Evolutionary conservation across 1,140 invertebrate species (phyloP).

Genomic region (Helicoverpa armigera): DNA sequence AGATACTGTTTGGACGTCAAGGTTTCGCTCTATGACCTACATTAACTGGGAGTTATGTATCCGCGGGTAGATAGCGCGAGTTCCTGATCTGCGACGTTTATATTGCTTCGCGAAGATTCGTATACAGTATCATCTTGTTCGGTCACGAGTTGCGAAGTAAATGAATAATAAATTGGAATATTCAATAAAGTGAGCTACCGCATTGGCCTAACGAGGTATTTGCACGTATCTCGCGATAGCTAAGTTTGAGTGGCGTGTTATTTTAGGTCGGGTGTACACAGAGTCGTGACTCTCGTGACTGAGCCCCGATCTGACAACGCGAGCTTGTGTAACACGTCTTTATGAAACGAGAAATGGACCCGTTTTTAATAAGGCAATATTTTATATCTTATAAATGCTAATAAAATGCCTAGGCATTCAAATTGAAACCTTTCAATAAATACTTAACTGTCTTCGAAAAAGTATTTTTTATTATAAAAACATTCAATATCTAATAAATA

Average conservation of each 20-base stretch:
- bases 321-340: slow-evolving; percentile 55
- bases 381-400: neutral
- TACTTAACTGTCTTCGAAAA: too few relatives aligned
- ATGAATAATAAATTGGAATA: slow-evolving; percentile 50
- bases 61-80: neutral
- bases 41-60: slow-evolving; percentile 20
- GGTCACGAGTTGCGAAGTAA: slow-evolving; percentile 30
- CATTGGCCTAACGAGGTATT: slow-evolving; percentile 53
- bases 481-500: neutral
- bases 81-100: slow-evolving; percentile 2
- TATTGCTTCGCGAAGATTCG: slow-evolving; percentile 9
- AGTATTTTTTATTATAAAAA: neutral
- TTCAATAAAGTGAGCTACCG: slow-evolving; percentile 44
- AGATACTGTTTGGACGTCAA: neutral
- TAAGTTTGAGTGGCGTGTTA: slow-evolving; percentile 51
- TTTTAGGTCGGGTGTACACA: slow-evolving; percentile 51
- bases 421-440: too few relatives aligned
- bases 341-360: slow-evolving; percentile 49
- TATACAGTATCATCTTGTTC: slow-evolving; percentile 30
- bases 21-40: slow-evolving; percentile 26
- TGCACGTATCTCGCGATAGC: slow-evolving; percentile 39
- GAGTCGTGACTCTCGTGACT: slow-evolving; percentile 62
- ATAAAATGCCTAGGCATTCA: neutral
- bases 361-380: slow-evolving; percentile 44
- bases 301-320: slow-evolving; percentile 53